phyloP scores from a whole-genome alignment of 2,113 vertebrate genomes.

The Cynopterus brachyotis region DNA sequence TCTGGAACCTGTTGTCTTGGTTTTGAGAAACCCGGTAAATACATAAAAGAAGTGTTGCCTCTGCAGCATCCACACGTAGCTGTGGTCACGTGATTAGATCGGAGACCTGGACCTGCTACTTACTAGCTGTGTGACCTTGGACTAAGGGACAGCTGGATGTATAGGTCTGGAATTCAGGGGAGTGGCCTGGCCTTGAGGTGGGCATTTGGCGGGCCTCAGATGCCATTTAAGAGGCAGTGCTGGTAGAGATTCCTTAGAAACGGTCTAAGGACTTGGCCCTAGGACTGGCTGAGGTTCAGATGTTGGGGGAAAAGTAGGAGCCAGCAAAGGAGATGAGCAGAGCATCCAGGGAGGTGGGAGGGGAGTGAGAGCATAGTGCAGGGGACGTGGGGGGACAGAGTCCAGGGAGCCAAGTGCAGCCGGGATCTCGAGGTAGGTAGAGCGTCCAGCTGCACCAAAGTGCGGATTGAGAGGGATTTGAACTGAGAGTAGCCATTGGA shows the following conservation, averaged over 20 bases:
- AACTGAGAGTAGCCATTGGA: not conserved
- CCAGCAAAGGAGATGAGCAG: not conserved
- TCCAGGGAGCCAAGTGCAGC: not conserved
- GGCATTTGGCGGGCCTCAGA: not conserved
- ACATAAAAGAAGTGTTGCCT: not conserved
- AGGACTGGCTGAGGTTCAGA: not conserved
- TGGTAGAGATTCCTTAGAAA: not conserved
- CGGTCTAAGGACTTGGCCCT: not conserved
- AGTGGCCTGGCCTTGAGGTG: not conserved
- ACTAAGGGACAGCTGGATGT: not conserved
- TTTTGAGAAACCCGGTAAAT: not conserved
- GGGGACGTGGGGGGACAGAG: fast-evolving
- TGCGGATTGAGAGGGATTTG: not conserved
- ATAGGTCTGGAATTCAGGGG: not conserved
- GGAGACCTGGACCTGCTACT: not conserved
- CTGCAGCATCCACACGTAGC: not conserved
- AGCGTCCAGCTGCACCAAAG: fast-evolving
- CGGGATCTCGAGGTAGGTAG: not conserved
- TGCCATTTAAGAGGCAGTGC: not conserved
- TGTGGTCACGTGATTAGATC: not conserved
- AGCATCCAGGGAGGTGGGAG: not conserved
- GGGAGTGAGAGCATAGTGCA: not conserved
- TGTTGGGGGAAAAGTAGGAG: not conserved
- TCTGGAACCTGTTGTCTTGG: not conserved
- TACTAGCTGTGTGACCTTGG: not conserved